Evolutionary conservation across 2,113 vertebrate species (phyloP).

Genomic region (Ciconia stormi): DNA sequence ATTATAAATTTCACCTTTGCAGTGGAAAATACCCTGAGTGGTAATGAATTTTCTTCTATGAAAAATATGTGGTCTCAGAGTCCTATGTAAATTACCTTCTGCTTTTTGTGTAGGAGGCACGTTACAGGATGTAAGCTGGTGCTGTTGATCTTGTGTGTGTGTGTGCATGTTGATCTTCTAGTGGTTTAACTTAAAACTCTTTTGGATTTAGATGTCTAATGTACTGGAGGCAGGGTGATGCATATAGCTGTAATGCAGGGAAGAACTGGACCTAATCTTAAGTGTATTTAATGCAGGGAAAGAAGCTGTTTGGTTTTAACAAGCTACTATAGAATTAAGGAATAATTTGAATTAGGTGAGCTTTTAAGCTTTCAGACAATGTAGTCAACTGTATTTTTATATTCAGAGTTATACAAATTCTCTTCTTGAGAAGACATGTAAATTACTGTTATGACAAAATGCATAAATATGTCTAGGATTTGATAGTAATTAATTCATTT

Average conservation of each 20-base stretch:
- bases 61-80: not conserved
- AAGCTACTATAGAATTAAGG: not conserved
- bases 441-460: conserved; percentile 58
- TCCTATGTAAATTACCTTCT: not conserved
- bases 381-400: not conserved
- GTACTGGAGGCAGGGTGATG: not conserved
- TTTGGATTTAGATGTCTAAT: not conserved
- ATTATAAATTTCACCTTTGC: not conserved
- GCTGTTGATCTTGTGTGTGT: not conserved
- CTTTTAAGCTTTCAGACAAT: conserved; percentile 24
- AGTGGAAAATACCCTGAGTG: not conserved
- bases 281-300: not conserved
- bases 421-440: not conserved
- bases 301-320: not conserved
- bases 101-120: not conserved
- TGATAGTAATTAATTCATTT: conserved; percentile 45
- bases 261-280: not conserved
- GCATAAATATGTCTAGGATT: conserved; percentile 20
- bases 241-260: not conserved
- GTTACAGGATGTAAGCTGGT: not conserved
- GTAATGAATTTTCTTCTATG: not conserved
- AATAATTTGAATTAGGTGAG: not conserved
- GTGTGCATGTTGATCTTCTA: not conserved
- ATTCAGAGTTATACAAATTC: not conserved
- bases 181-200: not conserved